Percentiles rank a stretch among this genome's conserved stretches.
Evolutionary conservation across 2,113 vertebrate species (phyloP).

Genomic region (Nothobranchius furzeri): DNA sequence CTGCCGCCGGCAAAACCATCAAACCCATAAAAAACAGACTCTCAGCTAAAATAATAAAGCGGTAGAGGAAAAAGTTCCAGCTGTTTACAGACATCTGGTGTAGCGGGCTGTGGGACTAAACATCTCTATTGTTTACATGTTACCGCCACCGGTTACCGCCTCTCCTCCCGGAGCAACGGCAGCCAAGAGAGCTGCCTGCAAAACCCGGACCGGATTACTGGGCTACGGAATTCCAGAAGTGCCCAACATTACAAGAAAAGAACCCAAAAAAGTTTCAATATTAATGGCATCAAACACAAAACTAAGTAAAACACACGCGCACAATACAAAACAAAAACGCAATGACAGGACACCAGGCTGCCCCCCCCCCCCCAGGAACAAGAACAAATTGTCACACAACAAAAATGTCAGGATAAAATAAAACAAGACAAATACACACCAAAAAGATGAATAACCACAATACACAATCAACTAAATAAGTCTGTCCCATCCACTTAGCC

Average conservation of each 20-base stretch:
- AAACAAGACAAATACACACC: too few species aligned
- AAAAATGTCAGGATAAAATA: too few species aligned
- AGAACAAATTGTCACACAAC: too few species aligned
- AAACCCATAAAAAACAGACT: not conserved
- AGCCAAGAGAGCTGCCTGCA: conserved; percentile 7
- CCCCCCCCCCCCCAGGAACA: too few species aligned
- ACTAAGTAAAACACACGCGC: too few species aligned
- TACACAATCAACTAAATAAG: too few species aligned
- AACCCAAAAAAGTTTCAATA: not conserved
- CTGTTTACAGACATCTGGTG: not conserved
- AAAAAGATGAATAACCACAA: too few species aligned
- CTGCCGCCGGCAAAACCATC: not conserved
- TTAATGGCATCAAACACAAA: not conserved
- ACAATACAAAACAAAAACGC: too few species aligned
- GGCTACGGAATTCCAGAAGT: not conserved
- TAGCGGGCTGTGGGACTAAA: not conserved
- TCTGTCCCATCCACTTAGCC: too few species aligned
- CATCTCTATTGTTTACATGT: conserved; percentile 63
- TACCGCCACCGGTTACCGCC: conserved; percentile 50
- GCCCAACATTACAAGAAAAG: not conserved
- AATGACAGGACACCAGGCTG: too few species aligned
- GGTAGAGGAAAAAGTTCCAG: not conserved
- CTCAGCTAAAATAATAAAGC: accelerated
- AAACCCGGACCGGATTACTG: not conserved
- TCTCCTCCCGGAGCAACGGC: conserved; percentile 46